Evolutionary conservation across 1,140 invertebrate species (phyloP), one percentile per base, ranked within the genome.

Genomic region (Drosophila tsacasi): DNA sequence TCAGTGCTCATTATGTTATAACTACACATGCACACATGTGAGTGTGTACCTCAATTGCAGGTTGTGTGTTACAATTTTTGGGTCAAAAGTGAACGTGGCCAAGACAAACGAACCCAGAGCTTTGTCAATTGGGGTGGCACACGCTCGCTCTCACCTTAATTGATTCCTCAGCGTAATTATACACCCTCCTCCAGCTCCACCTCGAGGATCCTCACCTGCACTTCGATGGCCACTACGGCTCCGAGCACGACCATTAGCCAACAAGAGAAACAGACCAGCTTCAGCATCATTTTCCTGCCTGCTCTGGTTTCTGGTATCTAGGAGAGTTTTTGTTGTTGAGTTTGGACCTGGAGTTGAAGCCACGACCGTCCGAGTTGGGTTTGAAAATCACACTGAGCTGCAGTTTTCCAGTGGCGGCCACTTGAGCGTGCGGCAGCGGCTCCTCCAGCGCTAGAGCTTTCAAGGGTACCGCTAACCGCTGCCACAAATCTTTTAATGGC

Each of bases 61-160:
- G 64, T 50, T 68, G 30, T 32, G 82, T 87, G 83, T 67, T 89
- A 89, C 84, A 84, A 79, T 89, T 92, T 92, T 92, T 92, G 87
- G 91, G 91, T 92, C 91, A 92, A 92, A 92, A 92, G 91, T 92
- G 91, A 92, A 91, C 84, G 90, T 83, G 54, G 73, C 47, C 6
- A 32, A 30, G 42, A 46, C 42, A 46, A 46, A 21, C 42, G 46
- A 67, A 39, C 23, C 60, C 23, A 60, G 23, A 72, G 67, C 69
- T 72, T 73, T 73, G 67, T 73, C 72, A 58, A 75, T 64, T 61
- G 58, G 71, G 49, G 64, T 58, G 72, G 62, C 73, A 25, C 49
- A 77, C 74, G 55, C 73, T 76, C 27, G 60, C 75, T 57, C 73
- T 76, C 37, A 23, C 66, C 62, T 52, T 59, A 77, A 69, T 60